Base-by-base conservation (phyloP, 1,140 invertebrate genomes). In the Ips typographus region DNA sequence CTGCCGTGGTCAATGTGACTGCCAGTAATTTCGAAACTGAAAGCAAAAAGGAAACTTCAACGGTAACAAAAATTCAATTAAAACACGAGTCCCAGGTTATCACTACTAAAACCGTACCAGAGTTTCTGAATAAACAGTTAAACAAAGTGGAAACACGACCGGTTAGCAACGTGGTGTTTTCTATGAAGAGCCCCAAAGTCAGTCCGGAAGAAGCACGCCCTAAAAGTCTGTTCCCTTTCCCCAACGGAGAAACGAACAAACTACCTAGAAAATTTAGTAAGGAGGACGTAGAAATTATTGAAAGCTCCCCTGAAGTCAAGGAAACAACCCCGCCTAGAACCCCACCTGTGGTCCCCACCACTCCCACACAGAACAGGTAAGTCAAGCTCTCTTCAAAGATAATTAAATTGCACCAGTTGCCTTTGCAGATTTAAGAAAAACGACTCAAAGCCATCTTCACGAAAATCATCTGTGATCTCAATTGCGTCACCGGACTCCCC, bases 71-170 rank as follows among this genome's bases (percentile, higher is more conserved):
- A 22, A 65, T 69, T 38, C 65, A 55, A 36, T 62, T 49, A 7
- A 68, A 62, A 36, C 53, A 70, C 4, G 71, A 76, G 68, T 70
- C 75, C 47, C 75, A 76, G 63, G 71, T 80, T 3, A 79, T 77
- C 2, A 73, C 79, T 1, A 80, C 79, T 1, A 80, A 79, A 58
- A 77, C 79, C 5, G 82, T 89, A n/a, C 88, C 88, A 1, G 89
- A 90, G 79, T 90, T 90, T 76, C 80, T 90, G 72, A 85, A 89
- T 72, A 87, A 89, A 57, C 88, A 89, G 76, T 75, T 90, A 56
- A 89, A 90, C 69, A 87, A 84, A 73, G 87, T 90, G 47, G 88
- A 90, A 72, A 60, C 68, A 1, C 87, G 86, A 74, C 83, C 84
- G 2, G 71, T 81, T 3, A 84, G 83, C 58, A 87, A 88, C 76